phyloP scores from a whole-genome alignment of 2,113 vertebrate species.

The Crotalus horridus region DNA sequence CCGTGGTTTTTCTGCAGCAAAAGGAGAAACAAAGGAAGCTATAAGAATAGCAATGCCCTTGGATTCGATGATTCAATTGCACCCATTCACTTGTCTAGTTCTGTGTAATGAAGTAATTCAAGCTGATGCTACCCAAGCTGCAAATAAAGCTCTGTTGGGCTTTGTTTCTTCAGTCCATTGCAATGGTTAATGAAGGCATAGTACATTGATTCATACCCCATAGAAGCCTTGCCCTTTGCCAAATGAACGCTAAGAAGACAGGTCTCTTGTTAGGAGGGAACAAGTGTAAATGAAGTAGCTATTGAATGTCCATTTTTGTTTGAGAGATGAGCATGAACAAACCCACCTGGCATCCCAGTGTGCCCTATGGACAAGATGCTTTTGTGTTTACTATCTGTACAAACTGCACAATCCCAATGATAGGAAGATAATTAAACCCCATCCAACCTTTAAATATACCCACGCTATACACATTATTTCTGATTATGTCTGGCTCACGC shows the following conservation, averaged over 20 bases:
- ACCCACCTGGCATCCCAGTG: not conserved
- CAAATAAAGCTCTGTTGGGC: not conserved
- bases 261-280: not conserved
- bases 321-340: not conserved
- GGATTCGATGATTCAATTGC: not conserved
- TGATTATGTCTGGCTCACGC: not conserved
- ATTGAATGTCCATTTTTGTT: not conserved
- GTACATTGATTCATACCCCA: not conserved
- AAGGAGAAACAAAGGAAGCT: not conserved
- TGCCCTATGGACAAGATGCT: not conserved
- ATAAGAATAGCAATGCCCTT: not conserved
- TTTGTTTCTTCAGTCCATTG: not conserved
- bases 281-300: not conserved
- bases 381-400: not conserved
- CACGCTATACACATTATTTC: not conserved
- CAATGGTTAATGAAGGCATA: not conserved
- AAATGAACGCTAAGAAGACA: not conserved
- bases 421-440: not conserved
- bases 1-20: slow-evolving; percentile 85
- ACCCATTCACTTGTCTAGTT: not conserved
- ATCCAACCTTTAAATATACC: not conserved
- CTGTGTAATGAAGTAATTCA: rapidly evolving
- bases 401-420: not conserved
- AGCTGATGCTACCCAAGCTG: rapidly evolving
- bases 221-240: rapidly evolving